Conservation (phyloP, 1,140 invertebrate species). For the Drosophila sucinea region DNA sequence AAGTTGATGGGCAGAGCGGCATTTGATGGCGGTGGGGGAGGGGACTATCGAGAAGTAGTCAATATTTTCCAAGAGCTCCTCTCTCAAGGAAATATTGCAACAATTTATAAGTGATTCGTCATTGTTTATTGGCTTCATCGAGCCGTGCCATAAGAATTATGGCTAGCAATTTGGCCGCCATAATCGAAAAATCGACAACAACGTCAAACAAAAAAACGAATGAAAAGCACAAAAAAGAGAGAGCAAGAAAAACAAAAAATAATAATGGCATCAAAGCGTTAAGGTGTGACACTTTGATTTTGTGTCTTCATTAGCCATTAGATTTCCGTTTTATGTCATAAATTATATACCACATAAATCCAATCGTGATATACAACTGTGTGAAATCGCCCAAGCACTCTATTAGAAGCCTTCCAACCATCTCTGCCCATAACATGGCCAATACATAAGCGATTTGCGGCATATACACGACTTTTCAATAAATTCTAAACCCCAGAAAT, state of each 20-base stretch:
- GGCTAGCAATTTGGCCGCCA: slow-evolving; percentile 57
- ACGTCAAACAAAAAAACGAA: not conserved
- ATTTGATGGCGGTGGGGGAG: not conserved
- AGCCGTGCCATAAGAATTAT: slow-evolving; percentile 65
- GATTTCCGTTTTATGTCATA: not conserved
- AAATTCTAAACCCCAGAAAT: too few relatives aligned
- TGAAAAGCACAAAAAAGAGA: slow-evolving; percentile 6
- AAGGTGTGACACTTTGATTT: slow-evolving; percentile 25
- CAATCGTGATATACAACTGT: not conserved
- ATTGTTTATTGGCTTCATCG: slow-evolving; percentile 80
- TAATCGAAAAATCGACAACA: slow-evolving; percentile 18
- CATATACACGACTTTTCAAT: too few relatives aligned
- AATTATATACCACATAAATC: slow-evolving; percentile 1
- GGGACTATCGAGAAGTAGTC: slow-evolving; percentile 16
- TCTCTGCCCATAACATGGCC: not conserved
- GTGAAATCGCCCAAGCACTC: not conserved
- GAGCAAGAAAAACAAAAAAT: slow-evolving; percentile 21
- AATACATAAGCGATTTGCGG: not conserved
- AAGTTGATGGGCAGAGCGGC: not conserved
- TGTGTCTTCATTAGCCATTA: slow-evolving; percentile 47
- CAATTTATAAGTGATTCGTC: slow-evolving; percentile 81
- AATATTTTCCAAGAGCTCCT: slow-evolving; percentile 39
- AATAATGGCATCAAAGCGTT: slow-evolving; percentile 20
- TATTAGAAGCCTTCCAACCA: not conserved
- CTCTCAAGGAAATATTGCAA: slow-evolving; percentile 66